phyloP scores from a whole-genome alignment of 1,140 invertebrate species.

The Idris sp. region DNA sequence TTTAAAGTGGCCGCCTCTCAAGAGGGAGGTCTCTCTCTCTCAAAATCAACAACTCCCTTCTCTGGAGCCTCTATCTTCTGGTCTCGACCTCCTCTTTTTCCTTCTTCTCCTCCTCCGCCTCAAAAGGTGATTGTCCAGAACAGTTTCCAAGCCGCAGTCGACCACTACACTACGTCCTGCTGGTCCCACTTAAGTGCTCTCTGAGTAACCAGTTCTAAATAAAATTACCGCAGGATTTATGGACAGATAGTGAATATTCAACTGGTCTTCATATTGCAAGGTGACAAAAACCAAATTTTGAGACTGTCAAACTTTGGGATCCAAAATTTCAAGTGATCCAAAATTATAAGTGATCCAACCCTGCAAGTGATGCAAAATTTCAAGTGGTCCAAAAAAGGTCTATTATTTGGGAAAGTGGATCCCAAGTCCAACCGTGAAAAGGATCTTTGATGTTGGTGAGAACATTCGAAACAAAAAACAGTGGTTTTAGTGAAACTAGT shows the following conservation, averaged over 20 bases:
- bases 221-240: conserved; percentile 40
- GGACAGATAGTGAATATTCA: conserved; percentile 29
- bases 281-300: too few species aligned
- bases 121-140: conserved; percentile 73
- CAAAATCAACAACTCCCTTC: conserved; percentile 51
- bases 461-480: too few species aligned
- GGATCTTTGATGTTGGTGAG: too few species aligned
- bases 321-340: too few species aligned
- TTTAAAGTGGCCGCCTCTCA: conserved; percentile 21
- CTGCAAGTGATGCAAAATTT: too few species aligned
- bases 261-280: conserved; percentile 15
- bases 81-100: conserved; percentile 45
- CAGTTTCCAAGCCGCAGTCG: conserved; percentile 77
- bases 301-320: too few species aligned
- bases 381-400: too few species aligned
- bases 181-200: conserved; percentile 29
- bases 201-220: conserved; percentile 32
- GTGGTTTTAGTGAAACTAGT: too few species aligned
- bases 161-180: conserved; percentile 72
- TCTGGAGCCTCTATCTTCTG: conserved; percentile 34
- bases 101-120: conserved; percentile 48
- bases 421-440: too few species aligned
- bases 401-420: too few species aligned
- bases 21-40: conserved; percentile 13
- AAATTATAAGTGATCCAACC: too few species aligned